Base-by-base conservation (phyloP, 1,140 invertebrate species). In the Olivierus martensii region DNA sequence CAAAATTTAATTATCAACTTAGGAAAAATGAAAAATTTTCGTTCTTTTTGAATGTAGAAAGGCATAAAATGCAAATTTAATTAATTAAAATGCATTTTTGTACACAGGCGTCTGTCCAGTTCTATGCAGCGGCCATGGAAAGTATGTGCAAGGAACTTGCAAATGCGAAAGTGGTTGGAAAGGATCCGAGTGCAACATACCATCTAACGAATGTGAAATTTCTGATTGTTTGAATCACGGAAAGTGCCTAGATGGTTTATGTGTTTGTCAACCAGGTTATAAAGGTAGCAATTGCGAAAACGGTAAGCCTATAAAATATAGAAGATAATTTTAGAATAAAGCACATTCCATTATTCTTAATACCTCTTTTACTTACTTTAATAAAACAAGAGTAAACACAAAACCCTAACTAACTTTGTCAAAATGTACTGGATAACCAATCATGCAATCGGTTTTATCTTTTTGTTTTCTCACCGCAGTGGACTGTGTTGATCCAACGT, bases 141-240 rank as follows among this genome's bases (percentile, higher is more conserved):
- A 96, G 65, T 98, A 97, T 69, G 82, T 89, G 47, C 92, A 94
- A 61, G 94, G 94, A 41, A 82, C 87, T 66, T 98, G 93, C 67
- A 81, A 88, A 60, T 99, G 95, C 65, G 92, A 94, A 70, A 85
- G 88, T 1, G 93, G 93, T 14, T 98, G 87, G 86, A 96, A 95
- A 70, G 94, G 94, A 45, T 84, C 85, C 67, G 90, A 75, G 55
- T 99, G 95, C 69, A 87, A 84, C 17, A 68, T 95, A 44, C 75
- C 87, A 14, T 86, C 90, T 65, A 85, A 91, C 63, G 88, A 91
- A 70, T 91, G 87, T 66, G 88, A 93, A 74, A 84, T 92, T 49
- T 83, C 88, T 3, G 89, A 94, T 69, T 93, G 91, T 69, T 93
- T 87, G 65, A 89, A 89, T 1, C 87, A 95, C 61, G 93, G 94